Conservation (phyloP, 2,113 vertebrate genomes). For the Chamaetylas fuelleborni region DNA sequence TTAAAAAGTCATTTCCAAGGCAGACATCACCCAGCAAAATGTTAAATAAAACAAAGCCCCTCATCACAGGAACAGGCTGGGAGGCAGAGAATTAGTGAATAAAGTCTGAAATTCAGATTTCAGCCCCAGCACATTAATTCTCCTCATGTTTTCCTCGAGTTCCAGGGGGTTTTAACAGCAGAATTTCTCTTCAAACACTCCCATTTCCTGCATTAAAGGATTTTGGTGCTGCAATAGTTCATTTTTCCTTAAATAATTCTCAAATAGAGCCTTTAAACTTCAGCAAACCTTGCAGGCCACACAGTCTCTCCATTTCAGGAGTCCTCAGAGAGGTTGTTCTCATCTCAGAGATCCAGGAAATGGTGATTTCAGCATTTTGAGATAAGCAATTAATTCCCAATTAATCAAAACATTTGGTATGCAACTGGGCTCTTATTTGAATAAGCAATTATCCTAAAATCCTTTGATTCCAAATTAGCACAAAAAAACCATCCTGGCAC, state of each 20-base stretch:
- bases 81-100: not conserved
- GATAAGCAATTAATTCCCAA: constrained; percentile 38
- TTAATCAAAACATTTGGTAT: constrained; percentile 12
- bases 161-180: not conserved
- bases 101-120: not conserved
- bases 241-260: not conserved
- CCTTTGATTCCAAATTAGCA: constrained; percentile 32
- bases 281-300: not conserved
- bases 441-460: not conserved
- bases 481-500: not conserved
- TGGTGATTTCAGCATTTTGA: not conserved
- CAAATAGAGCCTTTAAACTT: not conserved
- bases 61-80: rapidly evolving
- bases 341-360: not conserved
- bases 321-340: not conserved
- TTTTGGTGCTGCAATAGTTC: not conserved
- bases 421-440: not conserved
- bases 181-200: not conserved
- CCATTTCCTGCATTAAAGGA: not conserved
- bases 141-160: not conserved
- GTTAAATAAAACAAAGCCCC: not conserved
- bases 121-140: rapidly evolving
- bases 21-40: not conserved
- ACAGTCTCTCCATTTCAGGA: not conserved
- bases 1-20: not conserved